phyloP scores from a whole-genome alignment of 2,888 invertebrate species.

The Cremastinae sp. region DNA sequence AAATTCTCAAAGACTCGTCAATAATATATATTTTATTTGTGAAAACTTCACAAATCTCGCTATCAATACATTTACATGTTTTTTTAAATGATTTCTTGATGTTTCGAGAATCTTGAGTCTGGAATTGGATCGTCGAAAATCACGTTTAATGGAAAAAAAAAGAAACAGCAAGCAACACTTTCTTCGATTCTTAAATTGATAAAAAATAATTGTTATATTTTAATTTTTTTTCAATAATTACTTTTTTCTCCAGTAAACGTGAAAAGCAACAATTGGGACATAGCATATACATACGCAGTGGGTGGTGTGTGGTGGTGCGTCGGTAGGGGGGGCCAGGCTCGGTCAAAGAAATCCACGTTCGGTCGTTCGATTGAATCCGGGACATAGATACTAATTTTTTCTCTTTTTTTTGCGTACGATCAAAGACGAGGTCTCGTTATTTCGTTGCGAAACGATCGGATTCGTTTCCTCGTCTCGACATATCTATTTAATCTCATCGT shows the following conservation, averaged over 20 bases:
- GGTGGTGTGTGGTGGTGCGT: constrained; percentile 78
- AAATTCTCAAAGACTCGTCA: constrained; percentile 14
- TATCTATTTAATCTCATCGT: constrained; percentile 36
- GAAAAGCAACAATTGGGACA: constrained; percentile 59
- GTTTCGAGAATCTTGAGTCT: constrained; percentile 16
- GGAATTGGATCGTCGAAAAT: constrained; percentile 42
- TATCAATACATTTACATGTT: no score
- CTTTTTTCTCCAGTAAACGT: constrained; percentile 57
- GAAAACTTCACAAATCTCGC: no score
- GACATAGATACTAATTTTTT: constrained; percentile 58
- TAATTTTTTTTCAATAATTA: no score
- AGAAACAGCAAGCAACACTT: neutral
- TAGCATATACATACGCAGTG: constrained; percentile 63
- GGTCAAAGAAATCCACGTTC: constrained; percentile 62
- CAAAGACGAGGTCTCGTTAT: constrained; percentile 52
- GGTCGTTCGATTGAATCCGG: constrained; percentile 60
- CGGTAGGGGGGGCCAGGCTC: constrained; percentile 73
- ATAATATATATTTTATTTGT: no score
- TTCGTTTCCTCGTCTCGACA: constrained; percentile 44
- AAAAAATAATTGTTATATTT: neutral
- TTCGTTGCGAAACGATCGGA: constrained; percentile 58
- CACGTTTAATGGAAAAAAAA: constrained; percentile 49
- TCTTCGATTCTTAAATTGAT: neutral
- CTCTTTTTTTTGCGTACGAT: constrained; percentile 50
- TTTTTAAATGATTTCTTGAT: constrained; percentile 1